Evolutionary conservation across 1,140 invertebrate species (phyloP).

Genomic region (Drosophila lacertosa): DNA sequence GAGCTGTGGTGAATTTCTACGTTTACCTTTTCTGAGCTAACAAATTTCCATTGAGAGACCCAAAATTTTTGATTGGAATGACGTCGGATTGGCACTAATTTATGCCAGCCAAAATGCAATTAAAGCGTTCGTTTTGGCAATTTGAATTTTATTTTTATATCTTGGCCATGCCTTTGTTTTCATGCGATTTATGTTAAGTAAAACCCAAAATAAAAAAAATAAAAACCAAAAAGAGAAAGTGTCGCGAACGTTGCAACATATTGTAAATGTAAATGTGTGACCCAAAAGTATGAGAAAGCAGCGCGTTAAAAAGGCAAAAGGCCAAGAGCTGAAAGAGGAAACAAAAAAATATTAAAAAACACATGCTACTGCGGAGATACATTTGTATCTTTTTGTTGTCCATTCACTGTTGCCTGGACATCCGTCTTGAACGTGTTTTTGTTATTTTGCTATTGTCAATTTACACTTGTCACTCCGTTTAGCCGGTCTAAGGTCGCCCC

Average conservation of each 20-base stretch:
- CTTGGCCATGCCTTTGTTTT: conserved; percentile 30
- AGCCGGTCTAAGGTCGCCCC: conserved; percentile 15
- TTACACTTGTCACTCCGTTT: conserved; percentile 24
- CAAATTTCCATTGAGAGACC: conserved; percentile 20
- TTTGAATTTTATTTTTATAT: conserved; percentile 15
- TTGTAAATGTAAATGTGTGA: conserved; percentile 57
- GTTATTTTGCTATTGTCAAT: conserved; percentile 1
- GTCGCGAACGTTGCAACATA: conserved; percentile 46
- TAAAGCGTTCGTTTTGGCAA: conserved; percentile 14
- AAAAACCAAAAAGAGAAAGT: conserved; percentile 60
- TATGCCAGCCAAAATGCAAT: conserved; percentile 16
- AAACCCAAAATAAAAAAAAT: conserved; percentile 44
- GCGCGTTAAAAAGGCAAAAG: conserved; percentile 23
- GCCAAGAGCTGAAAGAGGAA: conserved; percentile 27
- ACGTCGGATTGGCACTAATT: conserved; percentile 4
- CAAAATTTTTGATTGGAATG: conserved; percentile 7
- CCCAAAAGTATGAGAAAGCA: conserved; percentile 49
- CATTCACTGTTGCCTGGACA: conserved; percentile 8
- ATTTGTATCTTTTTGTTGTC: conserved; percentile 43
- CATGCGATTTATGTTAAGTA: conserved; percentile 31
- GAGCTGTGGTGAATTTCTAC: conserved; percentile 37
- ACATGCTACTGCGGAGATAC: conserved; percentile 25
- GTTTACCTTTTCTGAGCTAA: conserved; percentile 35
- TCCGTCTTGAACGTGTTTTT: conserved; percentile 27
- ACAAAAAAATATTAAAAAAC: conserved; percentile 7